A percentile compares a stretch with the other conserved stretches of the same genome.
phyloP scores from a whole-genome alignment of 2,797 vertebrate species.

The Picus viridis region DNA sequence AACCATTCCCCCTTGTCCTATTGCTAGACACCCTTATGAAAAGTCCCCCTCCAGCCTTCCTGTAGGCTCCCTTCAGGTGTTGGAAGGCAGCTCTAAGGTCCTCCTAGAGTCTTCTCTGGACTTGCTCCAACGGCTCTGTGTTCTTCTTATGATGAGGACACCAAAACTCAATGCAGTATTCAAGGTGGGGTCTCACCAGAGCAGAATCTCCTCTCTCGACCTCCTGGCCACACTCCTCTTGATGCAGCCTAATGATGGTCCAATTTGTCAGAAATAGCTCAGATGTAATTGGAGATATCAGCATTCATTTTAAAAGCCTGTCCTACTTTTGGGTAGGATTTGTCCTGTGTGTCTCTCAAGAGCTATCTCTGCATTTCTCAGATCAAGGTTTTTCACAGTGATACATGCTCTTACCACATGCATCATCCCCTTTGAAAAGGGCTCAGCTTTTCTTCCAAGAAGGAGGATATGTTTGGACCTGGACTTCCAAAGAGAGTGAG shows the following conservation, averaged over 20 bases:
- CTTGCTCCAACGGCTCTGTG: too few species aligned
- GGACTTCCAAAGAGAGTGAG: background rate
- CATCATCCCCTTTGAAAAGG: background rate
- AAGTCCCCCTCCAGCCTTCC: too few species aligned
- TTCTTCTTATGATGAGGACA: too few species aligned
- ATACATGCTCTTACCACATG: background rate
- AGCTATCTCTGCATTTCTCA: background rate
- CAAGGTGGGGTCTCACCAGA: too few species aligned
- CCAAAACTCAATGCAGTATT: too few species aligned
- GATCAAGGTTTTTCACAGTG: background rate
- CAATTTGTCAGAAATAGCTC: background rate
- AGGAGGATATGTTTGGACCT: background rate
- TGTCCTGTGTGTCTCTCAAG: background rate
- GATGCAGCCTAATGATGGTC: background rate
- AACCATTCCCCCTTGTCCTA: too few species aligned
- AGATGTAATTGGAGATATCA: background rate
- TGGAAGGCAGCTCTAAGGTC: too few species aligned
- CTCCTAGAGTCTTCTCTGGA: too few species aligned
- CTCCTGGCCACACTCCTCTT: too few species aligned
- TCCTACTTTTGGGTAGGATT: background rate
- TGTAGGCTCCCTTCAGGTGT: too few species aligned
- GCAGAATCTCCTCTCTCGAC: too few species aligned
- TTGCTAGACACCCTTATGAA: too few species aligned
- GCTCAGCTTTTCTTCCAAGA: background rate
- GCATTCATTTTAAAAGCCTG: background rate